Percentiles rank a stretch among this genome's conserved stretches.
Evolutionary conservation across 1,140 invertebrate genomes (phyloP).

Genomic region (Gryon sp.): DNA sequence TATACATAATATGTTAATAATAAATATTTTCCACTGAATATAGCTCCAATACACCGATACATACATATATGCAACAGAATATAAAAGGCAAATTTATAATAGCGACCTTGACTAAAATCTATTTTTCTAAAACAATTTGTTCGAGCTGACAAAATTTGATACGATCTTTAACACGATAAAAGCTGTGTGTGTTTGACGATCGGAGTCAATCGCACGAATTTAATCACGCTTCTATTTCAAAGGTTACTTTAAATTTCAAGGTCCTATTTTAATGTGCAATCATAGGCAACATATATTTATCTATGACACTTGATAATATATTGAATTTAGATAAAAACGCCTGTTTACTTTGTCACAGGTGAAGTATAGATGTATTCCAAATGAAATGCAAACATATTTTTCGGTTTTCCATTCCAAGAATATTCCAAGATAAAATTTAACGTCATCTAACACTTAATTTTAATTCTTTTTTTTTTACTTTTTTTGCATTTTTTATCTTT

Average conservation of each 20-base stretch:
- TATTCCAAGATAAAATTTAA: too few species aligned
- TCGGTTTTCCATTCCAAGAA: constrained; percentile 6
- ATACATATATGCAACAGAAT: constrained; percentile 28
- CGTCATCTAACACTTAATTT: too few species aligned
- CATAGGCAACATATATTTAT: constrained; percentile 36
- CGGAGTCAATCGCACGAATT: constrained; percentile 35
- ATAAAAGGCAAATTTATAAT: too few species aligned
- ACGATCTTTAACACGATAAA: constrained; percentile 31
- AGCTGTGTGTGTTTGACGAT: constrained; percentile 37
- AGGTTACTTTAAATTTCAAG: constrained; percentile 55
- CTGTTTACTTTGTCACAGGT: constrained; percentile 34
- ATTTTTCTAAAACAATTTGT: constrained; percentile 11
- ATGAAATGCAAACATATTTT: too few species aligned
- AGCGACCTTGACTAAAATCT: constrained; percentile 41
- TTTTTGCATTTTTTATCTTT: too few species aligned
- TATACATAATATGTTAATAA: too few species aligned
- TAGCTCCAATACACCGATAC: too few species aligned
- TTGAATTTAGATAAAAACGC: constrained; percentile 41
- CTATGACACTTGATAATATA: constrained; percentile 54
- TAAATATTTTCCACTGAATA: too few species aligned
- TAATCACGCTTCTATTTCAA: constrained; percentile 48
- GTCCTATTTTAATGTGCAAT: constrained; percentile 46
- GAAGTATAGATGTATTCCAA: not conserved
- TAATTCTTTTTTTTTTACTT: too few species aligned
- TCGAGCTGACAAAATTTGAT: constrained; percentile 19